Percentiles rank a stretch among this genome's conserved stretches.
Evolutionary conservation across 2,113 vertebrate species (phyloP).

Genomic region (Hoplias malabaricus): DNA sequence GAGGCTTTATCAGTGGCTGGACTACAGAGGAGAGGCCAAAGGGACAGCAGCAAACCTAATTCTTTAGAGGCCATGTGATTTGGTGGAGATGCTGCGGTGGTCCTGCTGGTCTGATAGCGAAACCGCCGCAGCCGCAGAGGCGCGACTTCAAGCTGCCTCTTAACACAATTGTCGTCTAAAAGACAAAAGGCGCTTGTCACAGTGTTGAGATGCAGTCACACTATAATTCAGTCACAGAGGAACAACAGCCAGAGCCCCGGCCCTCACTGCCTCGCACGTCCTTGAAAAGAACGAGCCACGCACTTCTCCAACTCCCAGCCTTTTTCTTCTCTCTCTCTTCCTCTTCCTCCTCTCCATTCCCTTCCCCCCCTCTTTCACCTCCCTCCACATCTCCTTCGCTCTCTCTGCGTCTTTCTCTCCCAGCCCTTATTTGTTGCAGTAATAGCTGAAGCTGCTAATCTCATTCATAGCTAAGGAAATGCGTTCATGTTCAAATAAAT

Average conservation of each 20-base stretch:
- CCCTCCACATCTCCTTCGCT: not conserved
- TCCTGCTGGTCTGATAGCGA: slow-evolving; percentile 22
- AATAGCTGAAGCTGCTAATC: slow-evolving; percentile 22
- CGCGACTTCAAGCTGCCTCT: slow-evolving; percentile 31
- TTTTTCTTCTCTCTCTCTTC: not conserved
- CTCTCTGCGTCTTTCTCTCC: not conserved
- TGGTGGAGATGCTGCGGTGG: slow-evolving; percentile 31
- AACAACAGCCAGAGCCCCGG: slow-evolving; percentile 20
- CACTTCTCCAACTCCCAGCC: not conserved
- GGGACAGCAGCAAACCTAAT: slow-evolving; percentile 29
- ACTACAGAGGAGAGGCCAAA: slow-evolving; percentile 25
- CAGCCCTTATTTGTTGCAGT: slow-evolving; percentile 3
- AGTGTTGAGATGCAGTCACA: slow-evolving; percentile 32
- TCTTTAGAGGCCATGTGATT: slow-evolving; percentile 32
- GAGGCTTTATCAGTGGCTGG: slow-evolving; percentile 32
- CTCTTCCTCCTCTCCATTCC: not conserved
- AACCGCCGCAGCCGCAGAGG: slow-evolving; percentile 13
- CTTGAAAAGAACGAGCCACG: slow-evolving; percentile 7
- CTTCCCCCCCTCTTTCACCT: not conserved
- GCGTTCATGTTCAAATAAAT: slow-evolving; percentile 6
- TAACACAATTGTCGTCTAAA: slow-evolving; percentile 45
- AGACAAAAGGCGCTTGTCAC: slow-evolving; percentile 48
- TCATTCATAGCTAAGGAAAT: not conserved
- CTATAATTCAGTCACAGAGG: slow-evolving; percentile 31
- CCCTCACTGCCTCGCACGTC: slow-evolving; percentile 13